Conservation (phyloP, 2,113 vertebrate species). For the Pseudorhombus dupliciocellatus region DNA sequence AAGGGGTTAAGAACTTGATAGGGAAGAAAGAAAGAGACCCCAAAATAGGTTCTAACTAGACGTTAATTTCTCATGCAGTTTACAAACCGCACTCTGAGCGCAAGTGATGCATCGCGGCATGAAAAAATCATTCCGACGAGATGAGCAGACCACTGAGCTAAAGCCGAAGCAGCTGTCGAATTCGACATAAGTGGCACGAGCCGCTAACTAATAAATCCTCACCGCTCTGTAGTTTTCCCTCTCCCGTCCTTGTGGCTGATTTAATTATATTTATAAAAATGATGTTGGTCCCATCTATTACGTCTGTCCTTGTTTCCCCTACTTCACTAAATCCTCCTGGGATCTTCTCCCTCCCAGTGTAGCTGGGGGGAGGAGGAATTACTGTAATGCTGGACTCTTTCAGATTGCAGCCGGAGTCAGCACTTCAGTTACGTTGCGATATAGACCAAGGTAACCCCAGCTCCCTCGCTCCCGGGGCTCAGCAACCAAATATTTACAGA, state of each 20-base stretch:
- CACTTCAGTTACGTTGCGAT: conserved; percentile 19
- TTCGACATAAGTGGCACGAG: conserved; percentile 30
- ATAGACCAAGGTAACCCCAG: neutral
- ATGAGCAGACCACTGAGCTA: conserved; percentile 50
- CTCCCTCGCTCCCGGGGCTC: neutral
- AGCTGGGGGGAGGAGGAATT: conserved; percentile 32
- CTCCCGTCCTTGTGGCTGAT: conserved; percentile 59
- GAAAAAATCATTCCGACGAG: conserved; percentile 48
- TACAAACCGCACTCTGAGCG: conserved; percentile 26
- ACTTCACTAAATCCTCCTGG: conserved; percentile 49
- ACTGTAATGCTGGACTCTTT: conserved; percentile 36
- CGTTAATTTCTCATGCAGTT: conserved; percentile 34
- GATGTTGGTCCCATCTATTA: conserved; percentile 41
- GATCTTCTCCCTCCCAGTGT: conserved; percentile 29
- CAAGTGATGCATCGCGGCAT: conserved; percentile 51
- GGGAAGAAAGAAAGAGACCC: neutral
- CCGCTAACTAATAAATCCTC: conserved; percentile 43
- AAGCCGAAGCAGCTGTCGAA: conserved; percentile 58
- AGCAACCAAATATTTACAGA: conserved; percentile 54
- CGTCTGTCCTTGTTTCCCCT: conserved; percentile 56
- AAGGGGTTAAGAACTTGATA: conserved; percentile 12
- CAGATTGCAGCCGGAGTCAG: conserved; percentile 27
- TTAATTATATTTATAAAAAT: conserved; percentile 51
- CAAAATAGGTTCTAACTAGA: too few relatives aligned
- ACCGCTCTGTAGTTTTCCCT: conserved; percentile 31